Percentiles rank a stretch among this genome's conserved stretches.
phyloP scores from a whole-genome alignment of 2,797 vertebrate genomes.

The Salarias fasciatus region DNA sequence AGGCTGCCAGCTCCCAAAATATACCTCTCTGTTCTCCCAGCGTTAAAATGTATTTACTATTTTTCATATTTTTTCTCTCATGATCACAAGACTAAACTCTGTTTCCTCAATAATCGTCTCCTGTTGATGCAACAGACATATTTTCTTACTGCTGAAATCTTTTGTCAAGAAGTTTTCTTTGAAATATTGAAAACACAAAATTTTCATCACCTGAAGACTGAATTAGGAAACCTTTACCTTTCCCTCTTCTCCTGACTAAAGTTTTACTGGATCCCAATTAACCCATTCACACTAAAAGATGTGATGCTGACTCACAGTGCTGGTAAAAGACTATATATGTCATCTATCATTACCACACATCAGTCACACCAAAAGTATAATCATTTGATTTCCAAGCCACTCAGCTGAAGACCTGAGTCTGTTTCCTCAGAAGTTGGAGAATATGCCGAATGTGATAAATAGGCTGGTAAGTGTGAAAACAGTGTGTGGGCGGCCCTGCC shows the following conservation, averaged over 20 bases:
- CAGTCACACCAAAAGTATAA: slow-evolving; percentile 1
- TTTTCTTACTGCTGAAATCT: too few relatives aligned
- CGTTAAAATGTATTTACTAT: too few relatives aligned
- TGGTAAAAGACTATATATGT: slow-evolving; percentile 31
- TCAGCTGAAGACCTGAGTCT: slow-evolving; percentile 7
- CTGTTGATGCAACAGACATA: too few relatives aligned
- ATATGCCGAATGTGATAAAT: slow-evolving; percentile 40
- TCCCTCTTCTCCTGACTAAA: background rate
- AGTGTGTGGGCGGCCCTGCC: slow-evolving; percentile 40
- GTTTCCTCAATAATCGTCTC: too few relatives aligned
- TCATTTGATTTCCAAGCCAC: slow-evolving; percentile 23
- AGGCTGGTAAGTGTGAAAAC: slow-evolving; percentile 26
- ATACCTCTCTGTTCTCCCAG: too few relatives aligned
- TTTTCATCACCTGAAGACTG: slow-evolving; percentile 7
- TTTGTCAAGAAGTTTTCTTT: too few relatives aligned
- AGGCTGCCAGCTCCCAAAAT: too few relatives aligned
- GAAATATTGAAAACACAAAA: too few relatives aligned
- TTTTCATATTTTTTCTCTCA: too few relatives aligned
- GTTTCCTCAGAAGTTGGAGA: slow-evolving; percentile 26
- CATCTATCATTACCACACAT: slow-evolving; percentile 20
- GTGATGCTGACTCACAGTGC: slow-evolving; percentile 3
- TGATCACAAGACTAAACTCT: too few relatives aligned
- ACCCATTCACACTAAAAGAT: slow-evolving; percentile 16
- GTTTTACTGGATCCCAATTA: slow-evolving; percentile 26
- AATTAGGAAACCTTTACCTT: slow-evolving; percentile 5